phyloP scores from a whole-genome alignment of 1,140 invertebrate genomes.

The Drosophila bifasciata region DNA sequence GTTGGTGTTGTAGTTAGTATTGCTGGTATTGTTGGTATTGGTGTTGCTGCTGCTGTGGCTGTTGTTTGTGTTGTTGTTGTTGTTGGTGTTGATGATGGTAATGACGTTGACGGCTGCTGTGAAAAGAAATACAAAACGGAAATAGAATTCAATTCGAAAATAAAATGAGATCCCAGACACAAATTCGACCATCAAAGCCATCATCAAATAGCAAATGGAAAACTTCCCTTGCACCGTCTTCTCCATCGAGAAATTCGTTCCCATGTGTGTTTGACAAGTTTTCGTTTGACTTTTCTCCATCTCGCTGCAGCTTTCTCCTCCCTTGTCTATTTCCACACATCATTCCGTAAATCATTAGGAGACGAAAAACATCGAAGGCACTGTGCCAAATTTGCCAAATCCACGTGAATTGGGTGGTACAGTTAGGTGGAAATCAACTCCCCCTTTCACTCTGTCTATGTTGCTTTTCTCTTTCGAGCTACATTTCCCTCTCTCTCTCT shows the following conservation, averaged over 20 bases:
- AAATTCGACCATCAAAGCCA: slow-evolving; percentile 1
- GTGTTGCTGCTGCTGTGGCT: slow-evolving; percentile 20
- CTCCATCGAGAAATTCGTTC: too few relatives aligned
- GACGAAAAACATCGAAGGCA: slow-evolving; percentile 42
- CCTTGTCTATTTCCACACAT: slow-evolving; percentile 24
- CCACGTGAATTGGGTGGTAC: neutral
- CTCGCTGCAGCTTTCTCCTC: too few relatives aligned
- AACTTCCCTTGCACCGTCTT: too few relatives aligned
- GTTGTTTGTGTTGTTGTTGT: slow-evolving; percentile 24
- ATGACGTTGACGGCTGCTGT: slow-evolving; percentile 55
- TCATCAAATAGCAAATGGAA: too few relatives aligned
- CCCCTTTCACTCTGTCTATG: too few relatives aligned
- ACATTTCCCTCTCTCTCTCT: too few relatives aligned
- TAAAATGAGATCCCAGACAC: slow-evolving; percentile 2
- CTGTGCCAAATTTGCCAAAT: slow-evolving; percentile 34
- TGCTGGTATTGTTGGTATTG: slow-evolving; percentile 17
- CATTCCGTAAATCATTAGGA: slow-evolving; percentile 51
- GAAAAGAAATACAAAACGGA: slow-evolving; percentile 4
- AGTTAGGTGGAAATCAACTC: too few relatives aligned
- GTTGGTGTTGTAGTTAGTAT: slow-evolving; percentile 10
- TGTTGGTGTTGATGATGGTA: slow-evolving; percentile 44
- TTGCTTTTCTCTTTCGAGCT: too few relatives aligned
- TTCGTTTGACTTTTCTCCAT: slow-evolving; percentile 5
- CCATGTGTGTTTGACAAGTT: slow-evolving; percentile 40
- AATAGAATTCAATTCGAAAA: slow-evolving; percentile 15